Conservation (phyloP, 64 coral and sea anemone species). For the Actinia equina region DNA sequence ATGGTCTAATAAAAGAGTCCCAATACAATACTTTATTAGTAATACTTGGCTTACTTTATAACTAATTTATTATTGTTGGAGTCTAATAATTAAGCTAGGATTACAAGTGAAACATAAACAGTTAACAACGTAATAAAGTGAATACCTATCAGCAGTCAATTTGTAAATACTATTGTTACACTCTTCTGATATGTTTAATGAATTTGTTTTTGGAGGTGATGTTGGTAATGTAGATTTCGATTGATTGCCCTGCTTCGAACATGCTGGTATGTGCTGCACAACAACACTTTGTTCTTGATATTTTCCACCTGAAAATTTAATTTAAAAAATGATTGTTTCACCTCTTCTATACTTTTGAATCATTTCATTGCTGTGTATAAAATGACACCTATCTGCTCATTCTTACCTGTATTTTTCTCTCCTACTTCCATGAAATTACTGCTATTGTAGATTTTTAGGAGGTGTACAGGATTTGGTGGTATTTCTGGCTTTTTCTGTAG, state of each 20-base stretch:
- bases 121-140: too few species aligned
- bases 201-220: background rate
- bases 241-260: background rate
- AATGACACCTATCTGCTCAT: background rate
- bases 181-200: background rate
- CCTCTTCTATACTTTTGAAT: background rate
- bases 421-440: background rate
- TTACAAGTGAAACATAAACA: too few species aligned
- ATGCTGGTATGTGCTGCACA: background rate
- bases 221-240: background rate
- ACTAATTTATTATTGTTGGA: too few species aligned
- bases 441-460: background rate
- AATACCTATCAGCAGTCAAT: too few species aligned
- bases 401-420: background rate
- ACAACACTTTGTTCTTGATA: background rate
- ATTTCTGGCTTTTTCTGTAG: background rate
- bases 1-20: too few species aligned
- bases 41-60: too few species aligned
- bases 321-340: background rate
- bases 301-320: background rate
- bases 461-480: background rate
- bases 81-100: too few species aligned
- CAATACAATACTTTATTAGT: too few species aligned
- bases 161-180: too few species aligned
- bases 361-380: background rate